phyloP scores from a whole-genome alignment of 2,113 vertebrate genomes.

The Salvelinus alpinus region DNA sequence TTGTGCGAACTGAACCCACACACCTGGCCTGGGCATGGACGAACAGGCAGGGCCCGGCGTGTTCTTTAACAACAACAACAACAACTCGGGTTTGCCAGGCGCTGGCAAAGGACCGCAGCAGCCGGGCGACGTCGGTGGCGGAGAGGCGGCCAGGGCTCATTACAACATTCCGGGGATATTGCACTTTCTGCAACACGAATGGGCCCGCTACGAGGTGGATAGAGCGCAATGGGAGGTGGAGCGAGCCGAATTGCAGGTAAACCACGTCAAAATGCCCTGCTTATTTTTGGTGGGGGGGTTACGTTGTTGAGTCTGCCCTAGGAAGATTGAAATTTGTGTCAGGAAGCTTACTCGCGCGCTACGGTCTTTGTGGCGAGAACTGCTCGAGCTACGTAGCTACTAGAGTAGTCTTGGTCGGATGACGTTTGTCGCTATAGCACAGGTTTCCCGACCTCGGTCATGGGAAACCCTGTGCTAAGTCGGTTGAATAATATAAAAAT shows the following conservation, averaged over 20 bases:
- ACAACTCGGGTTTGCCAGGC: slow-evolving; percentile 72
- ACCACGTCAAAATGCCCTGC: neutral
- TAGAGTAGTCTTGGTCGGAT: neutral
- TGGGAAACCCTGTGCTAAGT: no score
- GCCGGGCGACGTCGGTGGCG: slow-evolving; percentile 71
- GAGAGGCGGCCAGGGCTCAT: slow-evolving; percentile 81
- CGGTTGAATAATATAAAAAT: no score
- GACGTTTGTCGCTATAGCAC: neutral
- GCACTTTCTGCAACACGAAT: slow-evolving; percentile 95
- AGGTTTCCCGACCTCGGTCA: no score
- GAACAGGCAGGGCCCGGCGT: slow-evolving; percentile 93
- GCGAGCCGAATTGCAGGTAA: slow-evolving; percentile 92
- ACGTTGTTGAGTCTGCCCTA: neutral
- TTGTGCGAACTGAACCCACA: slow-evolving; percentile 54
- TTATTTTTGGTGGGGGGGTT: neutral
- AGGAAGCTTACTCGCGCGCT: neutral
- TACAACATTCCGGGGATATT: slow-evolving; percentile 93
- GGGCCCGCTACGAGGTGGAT: slow-evolving; percentile 94
- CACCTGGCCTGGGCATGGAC: slow-evolving; percentile 85
- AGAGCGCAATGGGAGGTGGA: slow-evolving; percentile 91
- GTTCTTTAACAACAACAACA: slow-evolving; percentile 80
- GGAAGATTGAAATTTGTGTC: neutral
- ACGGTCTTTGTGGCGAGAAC: neutral
- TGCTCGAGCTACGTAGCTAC: slow-evolving; percentile 1
- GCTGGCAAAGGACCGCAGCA: slow-evolving; percentile 67